A percentile compares a stretch with the other conserved stretches of the same genome.
Conservation (phyloP, 2,888 invertebrate species). For the Resseliella maxima region DNA sequence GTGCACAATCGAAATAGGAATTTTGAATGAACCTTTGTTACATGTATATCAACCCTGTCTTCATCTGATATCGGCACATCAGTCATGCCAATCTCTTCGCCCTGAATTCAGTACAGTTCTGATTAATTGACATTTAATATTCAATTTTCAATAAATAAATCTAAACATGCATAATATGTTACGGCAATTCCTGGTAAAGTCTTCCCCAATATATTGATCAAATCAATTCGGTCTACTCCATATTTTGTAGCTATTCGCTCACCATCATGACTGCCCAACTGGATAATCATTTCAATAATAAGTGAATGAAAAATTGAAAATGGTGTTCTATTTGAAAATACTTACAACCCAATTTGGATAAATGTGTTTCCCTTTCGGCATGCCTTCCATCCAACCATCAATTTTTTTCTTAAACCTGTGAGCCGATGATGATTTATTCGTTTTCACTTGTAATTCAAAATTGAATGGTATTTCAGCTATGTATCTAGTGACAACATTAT, state of each 20-base stretch:
- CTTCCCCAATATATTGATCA: constrained; percentile 82
- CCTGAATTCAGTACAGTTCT: constrained; percentile 63
- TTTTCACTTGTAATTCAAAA: constrained; percentile 71
- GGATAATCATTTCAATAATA: no score
- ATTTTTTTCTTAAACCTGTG: constrained; percentile 69
- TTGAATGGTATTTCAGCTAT: constrained; percentile 73
- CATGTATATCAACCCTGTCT: constrained; percentile 72
- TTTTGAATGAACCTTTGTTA: no score
- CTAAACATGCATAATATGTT: constrained; percentile 84
- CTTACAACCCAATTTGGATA: constrained; percentile 77
- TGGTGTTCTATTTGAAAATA: not conserved
- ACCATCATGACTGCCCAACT: constrained; percentile 85
- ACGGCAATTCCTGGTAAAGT: constrained; percentile 86
- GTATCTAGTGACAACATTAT: constrained; percentile 56
- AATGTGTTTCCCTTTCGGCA: no score
- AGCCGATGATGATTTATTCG: no score
- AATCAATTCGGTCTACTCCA: constrained; percentile 77
- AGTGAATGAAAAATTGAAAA: not conserved
- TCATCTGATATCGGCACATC: constrained; percentile 68
- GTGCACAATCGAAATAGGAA: no score
- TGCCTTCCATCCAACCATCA: constrained; percentile 64
- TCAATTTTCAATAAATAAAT: no score
- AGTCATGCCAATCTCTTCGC: constrained; percentile 79
- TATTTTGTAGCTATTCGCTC: constrained; percentile 76
- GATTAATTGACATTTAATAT: not conserved